phyloP scores from a whole-genome alignment of 2,113 vertebrate species.

The Salvator merianae region DNA sequence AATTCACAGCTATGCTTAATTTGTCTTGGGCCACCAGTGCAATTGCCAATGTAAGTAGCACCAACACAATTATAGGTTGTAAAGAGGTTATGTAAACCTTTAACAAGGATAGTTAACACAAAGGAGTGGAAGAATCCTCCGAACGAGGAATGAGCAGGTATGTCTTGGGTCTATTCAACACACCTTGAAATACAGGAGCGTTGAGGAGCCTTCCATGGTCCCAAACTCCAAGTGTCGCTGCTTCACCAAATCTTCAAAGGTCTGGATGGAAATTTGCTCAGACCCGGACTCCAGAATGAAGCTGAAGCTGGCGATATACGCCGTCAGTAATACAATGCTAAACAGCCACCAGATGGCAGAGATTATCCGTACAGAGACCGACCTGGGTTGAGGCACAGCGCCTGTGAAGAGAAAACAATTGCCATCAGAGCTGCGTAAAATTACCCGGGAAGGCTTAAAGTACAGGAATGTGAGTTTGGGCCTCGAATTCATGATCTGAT shows the following conservation, averaged over 20 bases:
- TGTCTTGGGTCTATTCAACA: not conserved
- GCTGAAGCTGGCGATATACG: slow-evolving; percentile 82
- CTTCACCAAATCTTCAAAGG: slow-evolving; percentile 86
- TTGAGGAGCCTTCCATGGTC: slow-evolving; percentile 80
- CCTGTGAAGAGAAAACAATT: slow-evolving; percentile 64
- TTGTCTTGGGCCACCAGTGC: no score
- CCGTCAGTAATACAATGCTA: slow-evolving; percentile 80
- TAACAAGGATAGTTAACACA: not conserved
- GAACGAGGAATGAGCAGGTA: not conserved
- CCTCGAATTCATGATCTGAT: no score
- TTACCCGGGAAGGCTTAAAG: rapidly evolving
- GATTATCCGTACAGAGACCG: slow-evolving; percentile 79
- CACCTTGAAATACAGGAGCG: slow-evolving; percentile 86
- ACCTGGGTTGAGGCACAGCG: slow-evolving; percentile 83
- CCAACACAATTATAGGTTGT: no score
- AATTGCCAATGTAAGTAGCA: no score
- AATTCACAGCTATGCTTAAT: no score
- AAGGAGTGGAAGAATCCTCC: not conserved
- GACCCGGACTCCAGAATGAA: slow-evolving; percentile 67
- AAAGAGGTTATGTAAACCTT: no score
- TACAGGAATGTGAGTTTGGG: no score
- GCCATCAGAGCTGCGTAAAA: rapidly evolving
- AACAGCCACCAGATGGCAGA: slow-evolving; percentile 90
- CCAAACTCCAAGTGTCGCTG: slow-evolving; percentile 85
- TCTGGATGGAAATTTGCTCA: slow-evolving; percentile 74